Evolutionary conservation across 1,140 invertebrate species (phyloP).

Genomic region (Cataglyphis hispanica): DNA sequence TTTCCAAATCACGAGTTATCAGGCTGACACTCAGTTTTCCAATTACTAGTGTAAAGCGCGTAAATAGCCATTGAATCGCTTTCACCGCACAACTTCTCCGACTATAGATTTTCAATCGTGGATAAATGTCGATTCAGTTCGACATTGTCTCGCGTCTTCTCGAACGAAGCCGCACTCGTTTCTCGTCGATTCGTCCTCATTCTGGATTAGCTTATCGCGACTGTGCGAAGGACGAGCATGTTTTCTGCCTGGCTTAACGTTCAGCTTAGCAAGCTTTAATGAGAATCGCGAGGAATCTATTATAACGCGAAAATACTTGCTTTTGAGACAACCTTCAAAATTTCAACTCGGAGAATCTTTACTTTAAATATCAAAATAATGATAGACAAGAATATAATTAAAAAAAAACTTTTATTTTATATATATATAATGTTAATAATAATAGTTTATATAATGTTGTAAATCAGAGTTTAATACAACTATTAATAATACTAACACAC

Average conservation of each 20-base stretch:
- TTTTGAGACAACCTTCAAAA: conserved; percentile 6
- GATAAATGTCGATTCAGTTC: conserved; percentile 44
- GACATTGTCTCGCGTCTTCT: conserved; percentile 23
- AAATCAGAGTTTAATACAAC: no score
- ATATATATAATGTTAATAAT: no score
- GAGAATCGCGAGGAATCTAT: conserved; percentile 21
- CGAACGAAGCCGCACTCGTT: conserved; percentile 29
- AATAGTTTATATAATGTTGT: no score
- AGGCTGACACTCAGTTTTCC: conserved; percentile 3
- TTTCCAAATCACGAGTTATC: background rate
- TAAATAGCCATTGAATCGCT: conserved; percentile 15
- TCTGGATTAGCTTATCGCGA: conserved; percentile 33
- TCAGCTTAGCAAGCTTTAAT: conserved; percentile 35
- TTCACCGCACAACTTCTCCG: background rate
- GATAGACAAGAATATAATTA: background rate
- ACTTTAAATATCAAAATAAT: background rate
- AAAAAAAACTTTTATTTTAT: no score
- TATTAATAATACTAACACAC: no score
- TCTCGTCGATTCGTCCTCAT: conserved; percentile 45
- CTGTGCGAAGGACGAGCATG: conserved; percentile 1
- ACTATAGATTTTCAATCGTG: conserved; percentile 49
- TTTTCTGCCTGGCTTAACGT: background rate
- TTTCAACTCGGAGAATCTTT: background rate
- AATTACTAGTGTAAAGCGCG: conserved; percentile 13
- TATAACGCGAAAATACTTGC: conserved; percentile 1